Conservation (phyloP, 2,113 vertebrate genomes). For the Empidonax traillii region DNA sequence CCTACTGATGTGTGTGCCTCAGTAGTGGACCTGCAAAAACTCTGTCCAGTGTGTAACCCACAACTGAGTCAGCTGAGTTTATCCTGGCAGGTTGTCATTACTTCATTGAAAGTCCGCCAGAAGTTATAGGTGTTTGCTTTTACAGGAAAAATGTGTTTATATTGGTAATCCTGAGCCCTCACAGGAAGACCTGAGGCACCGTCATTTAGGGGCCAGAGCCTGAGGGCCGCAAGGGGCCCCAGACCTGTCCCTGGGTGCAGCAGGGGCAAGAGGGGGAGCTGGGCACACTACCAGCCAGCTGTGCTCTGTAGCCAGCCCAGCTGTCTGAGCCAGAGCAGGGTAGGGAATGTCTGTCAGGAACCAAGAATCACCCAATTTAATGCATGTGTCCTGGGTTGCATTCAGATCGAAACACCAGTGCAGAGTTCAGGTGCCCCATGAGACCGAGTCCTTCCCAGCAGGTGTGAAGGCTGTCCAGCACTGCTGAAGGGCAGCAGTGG, state of each 20-base stretch:
- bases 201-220: fast-evolving
- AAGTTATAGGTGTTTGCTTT: background rate
- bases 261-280: fast-evolving
- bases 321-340: fast-evolving
- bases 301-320: background rate
- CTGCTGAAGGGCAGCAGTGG: fast-evolving
- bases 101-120: no score
- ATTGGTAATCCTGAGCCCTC: background rate
- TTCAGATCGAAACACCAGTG: fast-evolving
- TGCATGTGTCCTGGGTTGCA: fast-evolving
- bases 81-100: fast-evolving
- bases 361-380: fast-evolving
- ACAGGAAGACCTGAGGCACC: background rate
- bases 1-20: fast-evolving
- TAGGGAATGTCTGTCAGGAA: fast-evolving
- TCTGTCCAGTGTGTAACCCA: fast-evolving
- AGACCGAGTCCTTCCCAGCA: background rate
- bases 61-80: background rate
- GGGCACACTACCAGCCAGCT: background rate
- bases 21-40: background rate
- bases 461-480: background rate
- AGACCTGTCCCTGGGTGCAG: fast-evolving
- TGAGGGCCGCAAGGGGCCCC: background rate
- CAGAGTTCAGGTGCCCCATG: fast-evolving
- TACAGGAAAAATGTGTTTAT: background rate